These are phyloP conservation scores for Conus canariensis DNA, from an alignment of 2,888 invertebrate species.

Conservation along the genomic window DNA sequence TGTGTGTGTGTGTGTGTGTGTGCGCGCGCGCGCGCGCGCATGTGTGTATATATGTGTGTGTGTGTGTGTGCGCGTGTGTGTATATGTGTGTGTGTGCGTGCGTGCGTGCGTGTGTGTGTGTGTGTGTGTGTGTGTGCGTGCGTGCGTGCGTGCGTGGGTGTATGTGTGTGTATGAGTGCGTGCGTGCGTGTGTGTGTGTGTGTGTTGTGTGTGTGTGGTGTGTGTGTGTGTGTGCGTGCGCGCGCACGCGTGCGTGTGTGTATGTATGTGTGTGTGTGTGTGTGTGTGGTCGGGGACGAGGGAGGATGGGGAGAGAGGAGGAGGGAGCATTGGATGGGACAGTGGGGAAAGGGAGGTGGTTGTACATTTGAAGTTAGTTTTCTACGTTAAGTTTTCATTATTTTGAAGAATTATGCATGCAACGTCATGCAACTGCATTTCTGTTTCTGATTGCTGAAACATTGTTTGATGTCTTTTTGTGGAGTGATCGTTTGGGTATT, in stretches of 20 bases:
- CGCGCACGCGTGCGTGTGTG: neutral
- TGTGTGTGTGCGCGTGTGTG: neutral
- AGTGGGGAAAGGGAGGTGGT: neutral
- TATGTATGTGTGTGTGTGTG: conserved; percentile 1
- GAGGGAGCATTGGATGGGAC: neutral
- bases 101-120: conserved; percentile 1
- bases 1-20: too few species aligned
- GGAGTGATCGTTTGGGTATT: too few species aligned
- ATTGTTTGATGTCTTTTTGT: too few species aligned
- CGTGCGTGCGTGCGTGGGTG: neutral
- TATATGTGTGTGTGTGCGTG: conserved; percentile 10
- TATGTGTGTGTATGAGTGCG: neutral
- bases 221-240: neutral
- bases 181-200: neutral
- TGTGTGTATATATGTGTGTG: conserved; percentile 11
- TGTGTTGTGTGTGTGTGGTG: neutral
- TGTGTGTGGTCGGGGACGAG: neutral
- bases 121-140: conserved; percentile 2
- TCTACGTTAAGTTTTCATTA: too few species aligned
- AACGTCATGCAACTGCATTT: too few species aligned
- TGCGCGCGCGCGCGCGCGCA: too few species aligned
- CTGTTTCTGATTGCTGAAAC: too few species aligned
- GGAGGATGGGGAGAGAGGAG: neutral
- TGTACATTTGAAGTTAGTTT: neutral
- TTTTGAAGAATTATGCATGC: too few species aligned